Evolutionary conservation across 2,797 vertebrate species (phyloP), one percentile per base, ranked within the genome.

Genomic region (Vespertilio murinus): DNA sequence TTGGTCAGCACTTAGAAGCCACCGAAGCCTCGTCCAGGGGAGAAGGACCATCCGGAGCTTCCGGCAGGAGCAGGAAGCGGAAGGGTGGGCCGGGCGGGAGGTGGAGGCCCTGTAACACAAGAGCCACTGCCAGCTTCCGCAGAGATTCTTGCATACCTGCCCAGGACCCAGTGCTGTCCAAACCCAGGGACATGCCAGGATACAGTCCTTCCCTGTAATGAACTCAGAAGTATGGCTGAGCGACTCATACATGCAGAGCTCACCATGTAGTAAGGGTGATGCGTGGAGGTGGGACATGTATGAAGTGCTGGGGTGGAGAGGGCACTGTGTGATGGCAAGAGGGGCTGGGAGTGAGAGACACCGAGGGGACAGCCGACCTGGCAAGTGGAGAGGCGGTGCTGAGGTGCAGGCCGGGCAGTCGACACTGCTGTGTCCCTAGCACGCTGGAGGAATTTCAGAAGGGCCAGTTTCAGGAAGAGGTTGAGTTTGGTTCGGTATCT

Each of bases 351-450:
- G 18, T 42, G 52, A 47, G 40, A 7, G 38, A 10, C 35, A 9
- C 0, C 16, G 4, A 1, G 42, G 67, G 47, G 16, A 10, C 20
- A 6, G 2, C 8, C 20, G 1, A 9, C 2, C 2, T 0, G 59
- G 18, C 30, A 23, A 4, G 14, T 16, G 4, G 18, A 35, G 38
- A 42, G 45, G 35, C 38, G 25, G 56, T 12, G 12, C 69, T 69
- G 38, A 30, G 14, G 35, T 12, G 84, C 56, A 45, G 5, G 22
- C n/a, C 5, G 42, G 38, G n/a, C 12, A 1, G 6, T 33, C 12
- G 20, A 12, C 13, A 5, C 13, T 90, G 4, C 5, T 23, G 18
- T 64, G 2, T 35, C 20, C 3, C 33, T 20, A 14, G 52, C 8
- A 17, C 35, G 73, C 38, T 3, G 30, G 75, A 17, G 38, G 35